A percentile compares a stretch with the other conserved stretches of the same genome.
phyloP scores from a whole-genome alignment of 37 sponge, comb jelly and placozoan species.

The Lycopodina hypogea region DNA sequence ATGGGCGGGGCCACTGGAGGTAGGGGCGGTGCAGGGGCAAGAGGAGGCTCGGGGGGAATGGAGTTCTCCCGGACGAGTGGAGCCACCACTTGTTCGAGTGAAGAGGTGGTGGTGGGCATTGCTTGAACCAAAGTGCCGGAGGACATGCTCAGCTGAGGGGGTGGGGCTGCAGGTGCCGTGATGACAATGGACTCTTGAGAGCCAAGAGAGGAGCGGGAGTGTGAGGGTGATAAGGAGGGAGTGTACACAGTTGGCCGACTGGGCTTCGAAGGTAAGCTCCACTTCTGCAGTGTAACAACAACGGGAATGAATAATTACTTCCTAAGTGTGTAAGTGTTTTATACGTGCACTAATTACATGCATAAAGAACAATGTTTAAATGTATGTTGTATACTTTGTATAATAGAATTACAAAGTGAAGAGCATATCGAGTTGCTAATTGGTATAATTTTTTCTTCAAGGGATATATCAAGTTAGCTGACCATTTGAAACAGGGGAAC shows the following conservation, averaged over 20 bases:
- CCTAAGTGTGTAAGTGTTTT: too few species aligned
- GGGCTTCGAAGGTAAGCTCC: conserved; percentile 21
- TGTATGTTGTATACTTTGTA: too few species aligned
- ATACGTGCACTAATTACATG: too few species aligned
- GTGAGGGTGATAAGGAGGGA: conserved; percentile 20
- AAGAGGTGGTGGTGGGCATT: conserved; percentile 7
- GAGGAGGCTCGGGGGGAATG: conserved; percentile 1
- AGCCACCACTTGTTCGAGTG: neutral
- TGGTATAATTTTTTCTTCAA: too few species aligned
- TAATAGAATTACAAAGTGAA: too few species aligned
- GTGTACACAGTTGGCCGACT: neutral
- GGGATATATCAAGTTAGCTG: too few species aligned
- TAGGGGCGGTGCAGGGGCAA: neutral
- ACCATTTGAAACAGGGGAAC: too few species aligned
- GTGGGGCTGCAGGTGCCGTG: conserved; percentile 24
- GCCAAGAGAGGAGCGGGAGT: conserved; percentile 29
- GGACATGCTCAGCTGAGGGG: neutral
- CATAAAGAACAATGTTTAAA: too few species aligned
- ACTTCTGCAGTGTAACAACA: neutral
- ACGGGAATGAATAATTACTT: neutral
- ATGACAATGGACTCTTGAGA: conserved; percentile 17
- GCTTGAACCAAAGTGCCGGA: neutral
- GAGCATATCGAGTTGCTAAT: too few species aligned
- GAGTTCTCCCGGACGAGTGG: neutral
- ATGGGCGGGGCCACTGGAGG: neutral